Conservation (phyloP, 2,888 invertebrate genomes). For the Dynastes maya region DNA sequence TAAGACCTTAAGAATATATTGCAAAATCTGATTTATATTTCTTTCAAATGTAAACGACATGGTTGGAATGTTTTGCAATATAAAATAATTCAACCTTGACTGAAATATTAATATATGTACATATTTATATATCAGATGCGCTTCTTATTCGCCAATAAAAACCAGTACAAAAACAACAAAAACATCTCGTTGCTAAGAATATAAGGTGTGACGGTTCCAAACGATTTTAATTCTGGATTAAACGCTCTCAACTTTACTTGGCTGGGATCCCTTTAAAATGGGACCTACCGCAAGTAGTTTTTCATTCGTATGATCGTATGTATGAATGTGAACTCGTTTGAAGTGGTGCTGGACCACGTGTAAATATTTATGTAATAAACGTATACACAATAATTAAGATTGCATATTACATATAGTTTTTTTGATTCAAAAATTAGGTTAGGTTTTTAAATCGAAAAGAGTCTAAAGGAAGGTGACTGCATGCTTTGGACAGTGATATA, state of each 20-base stretch:
- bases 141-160: neutral
- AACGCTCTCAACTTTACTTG: neutral
- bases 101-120: neutral
- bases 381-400: neutral
- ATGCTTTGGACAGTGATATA: neutral
- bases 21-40: neutral
- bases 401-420: neutral
- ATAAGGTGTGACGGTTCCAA: neutral
- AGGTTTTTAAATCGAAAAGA: neutral
- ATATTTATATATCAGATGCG: neutral
- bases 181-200: slow-evolving; percentile 1
- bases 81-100: neutral
- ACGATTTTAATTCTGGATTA: neutral
- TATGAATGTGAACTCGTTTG: neutral
- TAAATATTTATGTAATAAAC: neutral
- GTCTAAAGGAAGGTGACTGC: neutral
- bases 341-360: neutral
- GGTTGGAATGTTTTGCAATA: neutral
- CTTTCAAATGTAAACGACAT: neutral
- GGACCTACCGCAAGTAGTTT: neutral
- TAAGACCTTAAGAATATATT: neutral
- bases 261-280: neutral
- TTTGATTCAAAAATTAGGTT: neutral
- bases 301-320: neutral
- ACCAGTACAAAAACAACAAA: neutral